A percentile compares a stretch with the other conserved stretches of the same genome.
Evolutionary conservation across 1,140 invertebrate species (phyloP).

Genomic region (Drosophila repleta): DNA sequence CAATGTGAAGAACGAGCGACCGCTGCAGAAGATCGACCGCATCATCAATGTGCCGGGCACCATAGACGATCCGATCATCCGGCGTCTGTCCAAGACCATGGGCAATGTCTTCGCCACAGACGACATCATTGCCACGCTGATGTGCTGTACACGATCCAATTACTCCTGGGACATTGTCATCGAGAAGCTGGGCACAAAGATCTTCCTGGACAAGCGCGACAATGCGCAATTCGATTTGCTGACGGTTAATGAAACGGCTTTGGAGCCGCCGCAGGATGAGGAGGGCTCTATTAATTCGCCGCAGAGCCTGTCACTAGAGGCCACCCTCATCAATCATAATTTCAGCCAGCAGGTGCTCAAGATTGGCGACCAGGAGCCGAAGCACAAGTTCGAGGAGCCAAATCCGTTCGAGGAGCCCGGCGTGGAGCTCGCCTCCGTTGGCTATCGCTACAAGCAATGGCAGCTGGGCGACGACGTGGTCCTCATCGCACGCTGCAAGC

Average conservation of each 20-base stretch:
- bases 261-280: constrained; percentile 98
- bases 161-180: constrained; percentile 99
- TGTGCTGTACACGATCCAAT: constrained; percentile 98
- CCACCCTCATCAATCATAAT: constrained; percentile 99
- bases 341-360: constrained; percentile 98
- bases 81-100: constrained; percentile 94
- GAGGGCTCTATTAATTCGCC: constrained; percentile 97
- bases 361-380: constrained; percentile 88
- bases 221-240: constrained; percentile 98
- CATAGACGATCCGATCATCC: constrained; percentile 98
- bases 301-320: constrained; percentile 97
- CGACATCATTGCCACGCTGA: constrained; percentile 98
- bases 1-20: constrained; percentile 97
- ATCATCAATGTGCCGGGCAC: constrained; percentile 99
- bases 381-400: constrained; percentile 94
- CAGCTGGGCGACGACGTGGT: constrained; percentile 96
- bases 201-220: constrained; percentile 99
- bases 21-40: constrained; percentile 95
- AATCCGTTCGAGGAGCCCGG: constrained; percentile 98
- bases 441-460: constrained; percentile 98
- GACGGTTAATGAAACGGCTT: constrained; percentile 99
- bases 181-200: constrained; percentile 96
- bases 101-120: constrained; percentile 99
- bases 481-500: constrained; percentile 96
- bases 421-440: constrained; percentile 96